Percentiles rank a stretch among this genome's conserved stretches.
Conservation (phyloP, 2,888 invertebrate genomes). For the Tyria jacobaeae region DNA sequence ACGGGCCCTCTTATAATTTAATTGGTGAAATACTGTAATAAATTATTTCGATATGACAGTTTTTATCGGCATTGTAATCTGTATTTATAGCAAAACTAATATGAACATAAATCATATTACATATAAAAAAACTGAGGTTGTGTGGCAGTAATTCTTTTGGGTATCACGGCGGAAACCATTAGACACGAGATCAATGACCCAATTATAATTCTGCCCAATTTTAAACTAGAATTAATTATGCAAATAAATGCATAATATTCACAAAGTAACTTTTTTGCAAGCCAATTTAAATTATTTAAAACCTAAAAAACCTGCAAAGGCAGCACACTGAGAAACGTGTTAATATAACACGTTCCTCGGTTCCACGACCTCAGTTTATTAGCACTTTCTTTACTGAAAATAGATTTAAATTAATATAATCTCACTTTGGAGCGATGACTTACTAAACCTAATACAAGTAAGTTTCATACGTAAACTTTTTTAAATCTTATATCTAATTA, state of each 20-base stretch:
- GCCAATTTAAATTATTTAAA: constrained; percentile 3
- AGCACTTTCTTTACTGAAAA: no score
- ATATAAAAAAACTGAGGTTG: not conserved
- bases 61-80: not conserved
- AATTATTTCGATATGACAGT: not conserved
- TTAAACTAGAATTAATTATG: constrained; percentile 10
- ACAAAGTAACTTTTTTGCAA: not conserved
- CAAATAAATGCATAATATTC: constrained; percentile 1
- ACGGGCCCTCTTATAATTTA: not conserved
- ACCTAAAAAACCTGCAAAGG: not conserved
- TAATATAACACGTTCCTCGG: no score
- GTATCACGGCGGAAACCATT: not conserved
- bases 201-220: constrained; percentile 7
- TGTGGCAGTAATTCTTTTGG: not conserved
- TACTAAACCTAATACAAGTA: no score
- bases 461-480: not conserved
- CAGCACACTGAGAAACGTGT: not conserved
- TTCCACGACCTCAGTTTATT: not conserved
- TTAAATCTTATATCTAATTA: not conserved
- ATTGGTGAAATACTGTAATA: not conserved
- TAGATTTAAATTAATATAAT: no score
- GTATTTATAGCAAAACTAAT: constrained; percentile 1
- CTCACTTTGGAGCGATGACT: no score
- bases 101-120: constrained; percentile 1
- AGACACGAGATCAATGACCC: constrained; percentile 16